A percentile compares a stretch with the other conserved stretches of the same genome.
phyloP scores from a whole-genome alignment of 1,140 invertebrate species.

The Samia ricini region DNA sequence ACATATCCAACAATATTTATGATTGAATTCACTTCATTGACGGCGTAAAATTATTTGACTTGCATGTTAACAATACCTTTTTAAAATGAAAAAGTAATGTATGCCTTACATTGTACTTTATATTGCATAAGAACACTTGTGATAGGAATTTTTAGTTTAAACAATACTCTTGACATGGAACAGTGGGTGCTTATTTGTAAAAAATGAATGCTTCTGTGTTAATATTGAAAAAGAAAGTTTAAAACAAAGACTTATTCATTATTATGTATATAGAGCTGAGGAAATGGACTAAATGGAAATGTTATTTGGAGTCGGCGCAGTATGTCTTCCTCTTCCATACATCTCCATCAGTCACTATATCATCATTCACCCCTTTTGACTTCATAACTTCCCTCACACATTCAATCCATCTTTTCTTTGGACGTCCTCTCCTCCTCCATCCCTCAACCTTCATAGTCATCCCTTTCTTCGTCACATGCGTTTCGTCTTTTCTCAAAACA shows the following conservation, averaged over 20 bases:
- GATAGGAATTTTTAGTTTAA: conserved; percentile 50
- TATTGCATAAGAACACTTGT: conserved; percentile 34
- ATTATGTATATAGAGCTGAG: neutral
- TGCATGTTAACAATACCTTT: conserved; percentile 30
- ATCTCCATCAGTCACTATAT: no score
- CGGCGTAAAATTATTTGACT: conserved; percentile 38
- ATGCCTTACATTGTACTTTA: conserved; percentile 23
- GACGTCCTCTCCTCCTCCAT: no score
- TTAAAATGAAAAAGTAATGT: conserved; percentile 39
- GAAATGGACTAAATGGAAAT: no score
- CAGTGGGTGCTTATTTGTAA: neutral
- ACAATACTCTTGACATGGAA: conserved; percentile 44
- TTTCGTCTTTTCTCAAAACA: no score
- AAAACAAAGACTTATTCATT: neutral
- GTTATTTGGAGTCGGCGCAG: no score
- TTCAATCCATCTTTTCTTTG: no score
- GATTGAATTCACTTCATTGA: conserved; percentile 34
- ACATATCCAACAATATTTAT: conserved; percentile 39
- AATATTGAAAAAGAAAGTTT: neutral
- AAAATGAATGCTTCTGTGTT: neutral
- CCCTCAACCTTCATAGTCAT: no score
- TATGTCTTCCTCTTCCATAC: no score
- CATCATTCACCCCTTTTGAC: no score
- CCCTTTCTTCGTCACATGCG: no score
- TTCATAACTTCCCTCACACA: no score